A percentile compares a stretch with the other conserved stretches of the same genome.
These are phyloP conservation scores for Tenthredo amoena DNA, from an alignment of 2,888 invertebrate genomes.

Conservation along the genomic window DNA sequence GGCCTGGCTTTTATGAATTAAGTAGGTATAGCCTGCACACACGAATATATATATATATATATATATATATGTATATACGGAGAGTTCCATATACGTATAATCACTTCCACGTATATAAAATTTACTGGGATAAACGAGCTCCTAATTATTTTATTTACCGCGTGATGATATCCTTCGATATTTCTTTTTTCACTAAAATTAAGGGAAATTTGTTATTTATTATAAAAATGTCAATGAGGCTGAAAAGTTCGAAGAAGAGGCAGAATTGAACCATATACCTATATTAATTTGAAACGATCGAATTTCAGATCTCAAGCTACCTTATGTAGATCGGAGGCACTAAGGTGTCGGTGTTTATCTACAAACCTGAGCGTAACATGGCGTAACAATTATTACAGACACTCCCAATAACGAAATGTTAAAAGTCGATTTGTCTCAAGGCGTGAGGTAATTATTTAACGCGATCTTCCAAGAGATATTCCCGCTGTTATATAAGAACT, in stretches of 20 bases:
- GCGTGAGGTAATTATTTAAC: slow-evolving; percentile 14
- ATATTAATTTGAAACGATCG: background rate
- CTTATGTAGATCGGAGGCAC: background rate
- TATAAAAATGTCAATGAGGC: background rate
- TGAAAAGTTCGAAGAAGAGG: background rate
- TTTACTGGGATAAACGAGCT: background rate
- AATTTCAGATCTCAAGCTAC: background rate
- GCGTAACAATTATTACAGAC: slow-evolving; percentile 23
- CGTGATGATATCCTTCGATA: background rate
- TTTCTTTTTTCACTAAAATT: background rate
- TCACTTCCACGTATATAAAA: background rate
- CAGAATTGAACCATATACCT: background rate
- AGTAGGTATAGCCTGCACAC: background rate
- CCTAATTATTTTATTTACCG: background rate
- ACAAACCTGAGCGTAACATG: background rate
- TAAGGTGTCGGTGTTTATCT: background rate
- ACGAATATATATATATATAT: background rate
- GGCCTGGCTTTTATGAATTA: slow-evolving; percentile 36
- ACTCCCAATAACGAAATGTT: slow-evolving; percentile 11
- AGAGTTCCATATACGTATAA: background rate
- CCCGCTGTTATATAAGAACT: background rate
- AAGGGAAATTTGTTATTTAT: too few species aligned
- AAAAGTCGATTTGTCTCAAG: slow-evolving; percentile 20
- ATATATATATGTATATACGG: background rate
- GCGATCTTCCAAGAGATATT: slow-evolving; percentile 8